These are phyloP conservation scores for Eristalinus aeneus DNA, from an alignment of 2,888 invertebrate genomes.

Conservation along the genomic window DNA sequence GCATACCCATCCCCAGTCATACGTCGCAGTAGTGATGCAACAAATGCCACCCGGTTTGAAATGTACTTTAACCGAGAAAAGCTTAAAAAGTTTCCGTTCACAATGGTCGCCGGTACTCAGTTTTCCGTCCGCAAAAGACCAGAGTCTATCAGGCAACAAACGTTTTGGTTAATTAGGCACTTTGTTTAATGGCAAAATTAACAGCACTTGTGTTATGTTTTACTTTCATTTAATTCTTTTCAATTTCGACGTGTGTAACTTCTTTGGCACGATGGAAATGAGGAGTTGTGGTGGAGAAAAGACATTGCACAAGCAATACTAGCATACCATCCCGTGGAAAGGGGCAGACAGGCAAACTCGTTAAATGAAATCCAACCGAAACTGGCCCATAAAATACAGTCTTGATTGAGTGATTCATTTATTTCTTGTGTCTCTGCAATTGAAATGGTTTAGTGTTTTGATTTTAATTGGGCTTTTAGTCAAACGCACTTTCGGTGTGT, in stretches of 20 bases:
- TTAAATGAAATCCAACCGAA: constrained; percentile 44
- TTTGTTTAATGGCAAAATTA: constrained; percentile 42
- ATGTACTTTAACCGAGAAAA: neutral
- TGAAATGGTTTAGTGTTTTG: constrained; percentile 33
- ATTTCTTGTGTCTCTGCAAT: constrained; percentile 37
- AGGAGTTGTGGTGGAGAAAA: neutral
- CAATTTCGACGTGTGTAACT: neutral
- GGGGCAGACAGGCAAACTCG: constrained; percentile 6
- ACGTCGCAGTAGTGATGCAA: neutral
- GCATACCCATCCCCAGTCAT: neutral
- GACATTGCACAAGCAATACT: neutral
- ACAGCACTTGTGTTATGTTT: constrained; percentile 1
- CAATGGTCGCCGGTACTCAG: no score
- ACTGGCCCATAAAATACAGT: constrained; percentile 23
- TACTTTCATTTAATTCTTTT: neutral
- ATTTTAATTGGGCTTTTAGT: constrained; percentile 18
- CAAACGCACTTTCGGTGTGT: neutral
- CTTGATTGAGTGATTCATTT: constrained; percentile 49
- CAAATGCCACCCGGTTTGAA: constrained; percentile 3
- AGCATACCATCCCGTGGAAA: neutral
- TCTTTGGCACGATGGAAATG: neutral
- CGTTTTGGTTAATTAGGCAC: constrained; percentile 50
- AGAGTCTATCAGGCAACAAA: neutral
- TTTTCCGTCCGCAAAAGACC: neutral
- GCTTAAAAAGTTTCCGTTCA: neutral